A percentile compares a stretch with the other conserved stretches of the same genome.
Conservation (phyloP, 2,888 invertebrate species). For the Encarsia formosa region DNA sequence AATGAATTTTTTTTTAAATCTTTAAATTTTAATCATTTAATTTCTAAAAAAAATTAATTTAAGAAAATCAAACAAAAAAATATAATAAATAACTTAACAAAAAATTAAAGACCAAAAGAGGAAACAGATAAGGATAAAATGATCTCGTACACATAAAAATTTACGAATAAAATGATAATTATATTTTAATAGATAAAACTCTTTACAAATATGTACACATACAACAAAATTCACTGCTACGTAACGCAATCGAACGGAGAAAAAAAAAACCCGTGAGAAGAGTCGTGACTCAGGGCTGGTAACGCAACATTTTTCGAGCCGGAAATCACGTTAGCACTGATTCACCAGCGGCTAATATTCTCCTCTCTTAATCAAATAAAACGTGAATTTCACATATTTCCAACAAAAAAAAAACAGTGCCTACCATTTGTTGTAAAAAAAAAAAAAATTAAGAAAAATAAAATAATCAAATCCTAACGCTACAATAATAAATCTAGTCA, state of each 20-base stretch:
- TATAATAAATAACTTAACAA: neutral
- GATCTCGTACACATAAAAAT: too few relatives aligned
- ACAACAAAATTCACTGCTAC: conserved; percentile 36
- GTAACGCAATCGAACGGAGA: neutral
- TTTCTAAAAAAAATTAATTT: too few relatives aligned
- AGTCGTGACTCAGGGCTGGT: neutral
- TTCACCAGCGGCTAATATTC: neutral
- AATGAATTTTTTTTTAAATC: too few relatives aligned
- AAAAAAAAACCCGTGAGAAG: neutral
- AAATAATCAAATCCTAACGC: too few relatives aligned
- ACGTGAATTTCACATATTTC: too few relatives aligned
- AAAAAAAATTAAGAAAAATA: too few relatives aligned
- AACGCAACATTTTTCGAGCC: neutral
- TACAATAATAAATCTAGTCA: too few relatives aligned
- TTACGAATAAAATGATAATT: conserved; percentile 33
- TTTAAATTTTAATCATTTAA: too few relatives aligned
- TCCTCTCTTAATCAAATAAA: neutral
- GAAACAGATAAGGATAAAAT: too few relatives aligned
- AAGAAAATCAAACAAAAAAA: neutral
- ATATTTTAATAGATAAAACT: conserved; percentile 46
- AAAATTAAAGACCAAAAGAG: neutral
- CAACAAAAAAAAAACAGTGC: too few relatives aligned
- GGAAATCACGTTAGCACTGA: conserved; percentile 11
- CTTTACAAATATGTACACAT: conserved; percentile 50
- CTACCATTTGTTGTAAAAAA: too few relatives aligned